Evolutionary conservation across 2,797 vertebrate genomes (phyloP).

Genomic region (Oreortyx pictus): DNA sequence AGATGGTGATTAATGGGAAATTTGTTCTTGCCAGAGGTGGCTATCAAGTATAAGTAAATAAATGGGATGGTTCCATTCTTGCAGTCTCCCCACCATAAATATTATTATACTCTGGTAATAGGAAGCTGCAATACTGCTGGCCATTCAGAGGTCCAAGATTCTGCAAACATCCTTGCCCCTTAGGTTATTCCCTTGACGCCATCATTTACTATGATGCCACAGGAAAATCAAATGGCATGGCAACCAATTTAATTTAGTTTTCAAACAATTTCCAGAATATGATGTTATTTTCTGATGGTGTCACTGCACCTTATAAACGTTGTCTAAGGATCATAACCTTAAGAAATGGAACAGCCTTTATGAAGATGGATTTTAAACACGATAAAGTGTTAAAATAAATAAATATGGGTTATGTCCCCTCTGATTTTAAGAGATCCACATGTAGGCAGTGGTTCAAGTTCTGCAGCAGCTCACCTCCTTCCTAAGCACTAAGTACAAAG

Average conservation of each 20-base stretch:
- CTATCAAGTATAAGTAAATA: conserved; percentile 66
- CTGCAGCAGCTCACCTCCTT: conserved; percentile 10
- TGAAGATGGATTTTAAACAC: conserved; percentile 31
- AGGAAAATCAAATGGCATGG: conserved; percentile 42
- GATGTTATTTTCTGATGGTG: conserved; percentile 11
- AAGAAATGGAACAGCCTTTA: conserved; percentile 5
- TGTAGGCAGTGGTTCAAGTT: not conserved
- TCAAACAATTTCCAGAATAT: conserved; percentile 42
- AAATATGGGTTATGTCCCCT: not conserved
- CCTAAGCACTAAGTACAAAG: not conserved
- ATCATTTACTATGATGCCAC: conserved; percentile 57
- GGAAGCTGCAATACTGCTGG: conserved; percentile 30
- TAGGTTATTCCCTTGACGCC: conserved; percentile 59
- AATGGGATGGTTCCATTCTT: conserved; percentile 19
- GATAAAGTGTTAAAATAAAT: conserved; percentile 1
- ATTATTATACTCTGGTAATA: conserved; percentile 51
- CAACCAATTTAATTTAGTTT: conserved; percentile 46
- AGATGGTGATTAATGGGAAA: conserved; percentile 72
- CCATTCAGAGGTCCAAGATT: conserved; percentile 28
- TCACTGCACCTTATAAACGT: conserved; percentile 6
- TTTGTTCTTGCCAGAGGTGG: conserved; percentile 72
- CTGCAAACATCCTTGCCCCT: conserved; percentile 38
- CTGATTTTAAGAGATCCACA: not conserved
- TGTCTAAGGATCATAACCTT: not conserved
- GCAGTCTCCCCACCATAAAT: conserved; percentile 59